Evolutionary conservation across 2,113 vertebrate species (phyloP).

Genomic region (Synchiropus splendidus): DNA sequence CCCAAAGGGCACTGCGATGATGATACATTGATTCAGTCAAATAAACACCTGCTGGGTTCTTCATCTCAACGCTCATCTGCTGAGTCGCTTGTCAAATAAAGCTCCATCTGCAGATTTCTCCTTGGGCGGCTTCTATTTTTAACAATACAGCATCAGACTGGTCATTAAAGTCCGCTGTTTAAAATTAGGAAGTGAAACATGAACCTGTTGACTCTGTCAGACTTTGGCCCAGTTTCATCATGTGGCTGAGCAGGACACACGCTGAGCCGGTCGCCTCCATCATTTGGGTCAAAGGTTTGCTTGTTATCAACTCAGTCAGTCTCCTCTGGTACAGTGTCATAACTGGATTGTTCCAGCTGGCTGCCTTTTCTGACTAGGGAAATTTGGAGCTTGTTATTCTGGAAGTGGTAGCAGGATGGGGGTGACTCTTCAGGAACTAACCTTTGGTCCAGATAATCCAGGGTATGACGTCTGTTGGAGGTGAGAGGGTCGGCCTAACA

Average conservation of each 20-base stretch:
- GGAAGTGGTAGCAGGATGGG: conserved; percentile 4
- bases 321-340: conserved; percentile 1
- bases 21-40: too few species aligned
- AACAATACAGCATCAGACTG: too few species aligned
- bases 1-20: too few species aligned
- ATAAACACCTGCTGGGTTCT: too few species aligned
- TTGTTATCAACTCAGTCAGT: neutral
- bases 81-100: too few species aligned
- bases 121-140: too few species aligned
- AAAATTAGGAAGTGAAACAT: conserved; percentile 8
- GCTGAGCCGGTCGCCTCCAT: neutral
- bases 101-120: too few species aligned
- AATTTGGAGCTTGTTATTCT: conserved; percentile 3
- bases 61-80: too few species aligned
- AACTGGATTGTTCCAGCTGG: conserved; percentile 5
- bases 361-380: neutral
- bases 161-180: too few species aligned
- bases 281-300: conserved; percentile 8
- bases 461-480: conserved; percentile 6
- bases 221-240: conserved; percentile 1
- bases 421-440: conserved; percentile 8
- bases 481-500: conserved; percentile 31
- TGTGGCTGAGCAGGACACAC: conserved; percentile 10
- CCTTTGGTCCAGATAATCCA: conserved; percentile 32
- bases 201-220: conserved; percentile 25